Evolutionary conservation across 2,113 vertebrate genomes (phyloP).

Genomic region (Bubo blakistoni): DNA sequence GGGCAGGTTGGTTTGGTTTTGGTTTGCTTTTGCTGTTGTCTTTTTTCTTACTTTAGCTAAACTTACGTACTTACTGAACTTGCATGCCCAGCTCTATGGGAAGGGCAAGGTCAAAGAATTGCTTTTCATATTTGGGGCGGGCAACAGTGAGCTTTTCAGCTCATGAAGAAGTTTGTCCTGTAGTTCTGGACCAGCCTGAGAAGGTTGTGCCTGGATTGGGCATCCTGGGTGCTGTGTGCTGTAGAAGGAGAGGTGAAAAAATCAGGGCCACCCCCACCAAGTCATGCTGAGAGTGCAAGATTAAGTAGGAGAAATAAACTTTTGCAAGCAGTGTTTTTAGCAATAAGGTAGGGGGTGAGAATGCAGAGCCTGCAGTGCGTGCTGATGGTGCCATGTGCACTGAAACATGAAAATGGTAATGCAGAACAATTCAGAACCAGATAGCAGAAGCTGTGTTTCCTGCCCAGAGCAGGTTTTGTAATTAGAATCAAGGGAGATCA

Average conservation of each 20-base stretch:
- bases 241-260: neutral
- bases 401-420: neutral
- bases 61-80: neutral
- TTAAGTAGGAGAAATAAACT: neutral
- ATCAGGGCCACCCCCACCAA: neutral
- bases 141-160: neutral
- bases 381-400: neutral
- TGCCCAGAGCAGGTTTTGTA: neutral
- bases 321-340: neutral
- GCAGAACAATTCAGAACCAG: neutral
- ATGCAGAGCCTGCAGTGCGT: neutral
- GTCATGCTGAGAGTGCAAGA: neutral
- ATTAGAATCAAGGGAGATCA: neutral
- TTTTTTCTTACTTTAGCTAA: neutral
- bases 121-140: neutral
- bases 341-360: fast-evolving
- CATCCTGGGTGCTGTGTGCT: neutral
- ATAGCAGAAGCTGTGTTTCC: neutral
- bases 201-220: neutral
- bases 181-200: neutral
- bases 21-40: neutral
- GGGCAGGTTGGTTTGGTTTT: neutral
- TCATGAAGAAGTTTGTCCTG: neutral
- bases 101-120: neutral
- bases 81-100: neutral